Evolutionary conservation across 2,888 invertebrate species (phyloP), one percentile per base, ranked within the genome.

Genomic region (Rhamnusium bicolor): DNA sequence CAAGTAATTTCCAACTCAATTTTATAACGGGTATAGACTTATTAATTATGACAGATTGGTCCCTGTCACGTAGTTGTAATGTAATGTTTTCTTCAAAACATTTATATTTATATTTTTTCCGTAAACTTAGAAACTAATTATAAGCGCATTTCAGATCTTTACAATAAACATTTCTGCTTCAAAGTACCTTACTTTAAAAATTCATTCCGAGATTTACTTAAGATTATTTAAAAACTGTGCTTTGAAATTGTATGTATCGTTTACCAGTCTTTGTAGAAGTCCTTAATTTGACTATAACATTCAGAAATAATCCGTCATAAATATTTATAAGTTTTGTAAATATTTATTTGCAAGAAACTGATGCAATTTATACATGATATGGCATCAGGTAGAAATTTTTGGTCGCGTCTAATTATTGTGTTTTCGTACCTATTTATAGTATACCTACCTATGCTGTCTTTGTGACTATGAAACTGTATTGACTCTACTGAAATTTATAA

Each of bases 21-120:
- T 53, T 65, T 16, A 19, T 53, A 65, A 53, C 18, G 54, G 56
- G 67, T 46, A 40, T 46, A 61, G 61, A 61, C 61, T 61, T 61
- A 46, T 40, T 67, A 67, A 27, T 65, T 46, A 67, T 56, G 56
- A 46, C 67, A 67, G 67, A 46, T 46, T 67, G 67, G 67, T 67
- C 67, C 56, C 67, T 67, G 67, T 40, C 56, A 24, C n/a, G 46
- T 67, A 67, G 54, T 56, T 56, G 29, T 56, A 29, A 51, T 53
- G 32, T 65, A 32, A 53, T 65, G 67, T 67, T 46, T 32, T 65
- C 54, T 46, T 67, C 46, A 67, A 67, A 56, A 56, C 53, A 51
- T 49, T 49, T 54, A 61, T 61, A 46, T 61, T 27, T 19, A 19
- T 19, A 61, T 61, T 46, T 32, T 51, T 65, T 54, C 53, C 66